phyloP scores from a whole-genome alignment of 1,140 invertebrate species.

The Macrocentrus cingulum region DNA sequence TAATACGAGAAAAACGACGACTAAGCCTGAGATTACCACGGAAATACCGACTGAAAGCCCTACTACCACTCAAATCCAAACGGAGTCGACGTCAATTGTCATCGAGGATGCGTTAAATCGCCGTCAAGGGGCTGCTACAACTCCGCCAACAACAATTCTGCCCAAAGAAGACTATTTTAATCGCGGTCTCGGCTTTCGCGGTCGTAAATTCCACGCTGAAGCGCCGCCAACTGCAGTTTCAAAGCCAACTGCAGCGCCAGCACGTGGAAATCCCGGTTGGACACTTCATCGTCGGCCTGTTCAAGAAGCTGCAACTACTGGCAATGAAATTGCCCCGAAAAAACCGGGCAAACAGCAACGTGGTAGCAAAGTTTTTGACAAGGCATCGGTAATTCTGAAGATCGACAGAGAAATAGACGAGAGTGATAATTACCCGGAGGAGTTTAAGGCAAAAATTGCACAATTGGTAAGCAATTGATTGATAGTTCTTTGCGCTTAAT shows the following conservation, averaged over 20 bases:
- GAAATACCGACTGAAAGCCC: neutral
- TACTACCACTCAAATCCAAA: neutral
- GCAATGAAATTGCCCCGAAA: conserved; percentile 35
- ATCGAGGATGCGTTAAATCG: conserved; percentile 14
- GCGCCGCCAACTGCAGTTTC: conserved; percentile 9
- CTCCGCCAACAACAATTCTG: conserved; percentile 9
- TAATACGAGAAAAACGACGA: no score
- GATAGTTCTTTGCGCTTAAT: conserved; percentile 14
- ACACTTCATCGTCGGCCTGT: conserved; percentile 45
- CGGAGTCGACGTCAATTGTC: conserved; percentile 1
- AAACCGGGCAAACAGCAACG: conserved; percentile 23
- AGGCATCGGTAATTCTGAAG: conserved; percentile 27
- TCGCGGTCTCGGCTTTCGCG: conserved; percentile 50
- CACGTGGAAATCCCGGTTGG: conserved; percentile 46
- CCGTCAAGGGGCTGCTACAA: conserved; percentile 26
- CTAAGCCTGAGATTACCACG: neutral
- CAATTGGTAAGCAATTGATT: conserved; percentile 44
- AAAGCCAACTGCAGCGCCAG: neutral
- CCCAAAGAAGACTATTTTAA: conserved; percentile 52
- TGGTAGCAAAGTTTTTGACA: conserved; percentile 40
- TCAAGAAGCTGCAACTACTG: conserved; percentile 24
- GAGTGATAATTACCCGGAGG: conserved; percentile 52
- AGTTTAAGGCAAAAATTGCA: conserved; percentile 51
- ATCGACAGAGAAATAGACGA: conserved; percentile 32
- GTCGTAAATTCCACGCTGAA: conserved; percentile 36